These are phyloP conservation scores for Epinephelus cyanopodus DNA, from an alignment of 2,113 vertebrate species.

Conservation along the genomic window DNA sequence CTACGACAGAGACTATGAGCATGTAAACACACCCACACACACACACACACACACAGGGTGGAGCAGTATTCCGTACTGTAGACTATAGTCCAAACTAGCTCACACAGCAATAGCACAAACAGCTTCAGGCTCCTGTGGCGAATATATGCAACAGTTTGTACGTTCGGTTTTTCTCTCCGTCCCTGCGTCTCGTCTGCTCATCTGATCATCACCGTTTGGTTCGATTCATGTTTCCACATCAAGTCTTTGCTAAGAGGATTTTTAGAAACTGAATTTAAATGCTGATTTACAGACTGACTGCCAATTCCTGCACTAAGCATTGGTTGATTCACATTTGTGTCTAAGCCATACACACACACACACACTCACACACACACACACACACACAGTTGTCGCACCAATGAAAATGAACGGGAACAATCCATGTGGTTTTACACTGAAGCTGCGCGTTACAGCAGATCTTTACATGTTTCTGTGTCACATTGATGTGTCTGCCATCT, in stretches of 20 bases:
- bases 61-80: conserved; percentile 28
- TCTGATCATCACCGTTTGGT: conserved; percentile 4
- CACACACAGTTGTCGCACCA: conserved; percentile 34
- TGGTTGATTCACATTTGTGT: conserved; percentile 15
- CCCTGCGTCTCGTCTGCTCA: not conserved
- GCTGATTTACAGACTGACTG: conserved; percentile 36
- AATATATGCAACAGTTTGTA: conserved; percentile 52
- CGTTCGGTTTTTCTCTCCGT: not conserved
- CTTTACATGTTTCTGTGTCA: conserved; percentile 5
- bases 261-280: conserved; percentile 29
- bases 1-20: not conserved
- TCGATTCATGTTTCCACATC: conserved; percentile 28
- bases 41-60: not conserved
- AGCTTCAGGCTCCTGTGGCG: conserved; percentile 9
- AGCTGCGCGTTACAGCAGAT: not conserved
- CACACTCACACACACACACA: conserved; percentile 22
- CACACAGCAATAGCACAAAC: conserved; percentile 30
- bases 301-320: conserved; percentile 52
- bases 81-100: conserved; percentile 23
- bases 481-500: conserved; percentile 17
- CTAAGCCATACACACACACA: conserved; percentile 17
- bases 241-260: conserved; percentile 33
- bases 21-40: conserved; percentile 20
- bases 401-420: conserved; percentile 17
- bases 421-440: conserved; percentile 11